A percentile compares a stretch with the other conserved stretches of the same genome.
These are phyloP conservation scores for Laterallus jamaicensis DNA, from an alignment of 2,113 vertebrate genomes.

Conservation along the genomic window DNA sequence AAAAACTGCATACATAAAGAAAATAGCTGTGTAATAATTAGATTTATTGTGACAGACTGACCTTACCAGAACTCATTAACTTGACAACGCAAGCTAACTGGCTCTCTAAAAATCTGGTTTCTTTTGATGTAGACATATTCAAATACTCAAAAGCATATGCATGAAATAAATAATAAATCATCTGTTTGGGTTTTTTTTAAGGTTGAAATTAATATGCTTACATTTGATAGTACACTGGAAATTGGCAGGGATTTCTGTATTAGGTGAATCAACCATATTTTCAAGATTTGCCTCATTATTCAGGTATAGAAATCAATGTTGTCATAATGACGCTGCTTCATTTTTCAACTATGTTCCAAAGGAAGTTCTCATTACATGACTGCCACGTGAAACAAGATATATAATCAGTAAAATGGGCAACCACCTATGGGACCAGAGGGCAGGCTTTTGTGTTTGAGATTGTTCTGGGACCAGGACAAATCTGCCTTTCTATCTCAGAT, in stretches of 20 bases:
- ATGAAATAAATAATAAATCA: conserved; percentile 6
- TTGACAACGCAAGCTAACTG: background rate
- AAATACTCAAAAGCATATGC: conserved; percentile 16
- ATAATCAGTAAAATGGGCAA: background rate
- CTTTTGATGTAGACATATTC: conserved; percentile 34
- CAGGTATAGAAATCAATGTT: conserved; percentile 1
- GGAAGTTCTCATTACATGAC: background rate
- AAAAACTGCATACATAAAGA: background rate
- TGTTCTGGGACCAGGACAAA: background rate
- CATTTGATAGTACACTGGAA: background rate
- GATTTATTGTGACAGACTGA: conserved; percentile 35
- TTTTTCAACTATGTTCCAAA: background rate
- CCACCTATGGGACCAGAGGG: background rate
- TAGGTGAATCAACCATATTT: background rate
- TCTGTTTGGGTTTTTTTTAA: background rate
- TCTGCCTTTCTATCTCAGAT: background rate
- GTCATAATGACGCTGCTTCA: background rate
- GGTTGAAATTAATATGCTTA: background rate
- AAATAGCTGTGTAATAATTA: conserved; percentile 7
- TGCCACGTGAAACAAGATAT: background rate
- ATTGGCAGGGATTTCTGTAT: background rate
- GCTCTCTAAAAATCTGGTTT: conserved; percentile 19
- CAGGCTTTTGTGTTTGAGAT: background rate
- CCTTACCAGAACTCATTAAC: conserved; percentile 30
- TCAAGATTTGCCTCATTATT: background rate